These are phyloP conservation scores for Phenacoccus solenopsis DNA, from an alignment of 1,140 invertebrate genomes.

Conservation along the genomic window DNA sequence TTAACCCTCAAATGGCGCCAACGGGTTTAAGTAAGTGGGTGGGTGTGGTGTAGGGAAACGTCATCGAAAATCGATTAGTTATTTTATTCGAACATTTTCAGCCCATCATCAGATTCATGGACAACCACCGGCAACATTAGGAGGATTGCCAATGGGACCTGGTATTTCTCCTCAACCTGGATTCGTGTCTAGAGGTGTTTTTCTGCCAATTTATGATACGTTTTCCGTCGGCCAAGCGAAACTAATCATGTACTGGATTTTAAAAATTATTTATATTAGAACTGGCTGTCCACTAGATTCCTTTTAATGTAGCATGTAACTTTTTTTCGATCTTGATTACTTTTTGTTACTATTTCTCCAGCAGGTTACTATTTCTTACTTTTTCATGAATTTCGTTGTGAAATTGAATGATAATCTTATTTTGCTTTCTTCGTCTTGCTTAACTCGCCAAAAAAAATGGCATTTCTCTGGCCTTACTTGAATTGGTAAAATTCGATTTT, in stretches of 20 bases:
- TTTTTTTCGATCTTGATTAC: not conserved
- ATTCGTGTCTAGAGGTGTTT: constrained; percentile 83
- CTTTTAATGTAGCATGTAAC: not conserved
- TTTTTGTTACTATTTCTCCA: not conserved
- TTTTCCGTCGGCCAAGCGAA: constrained; percentile 76
- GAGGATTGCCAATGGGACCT: constrained; percentile 54
- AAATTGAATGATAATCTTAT: too few relatives aligned
- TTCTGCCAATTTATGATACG: constrained; percentile 72
- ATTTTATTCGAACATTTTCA: constrained; percentile 16
- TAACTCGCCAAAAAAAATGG: too few relatives aligned
- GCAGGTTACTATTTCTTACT: too few relatives aligned
- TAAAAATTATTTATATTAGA: not conserved
- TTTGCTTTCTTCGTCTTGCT: too few relatives aligned
- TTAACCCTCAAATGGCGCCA: constrained; percentile 37
- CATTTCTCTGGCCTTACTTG: too few relatives aligned
- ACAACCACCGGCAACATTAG: constrained; percentile 51
- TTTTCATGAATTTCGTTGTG: too few relatives aligned
- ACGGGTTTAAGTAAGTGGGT: not conserved
- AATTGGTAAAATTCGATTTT: too few relatives aligned
- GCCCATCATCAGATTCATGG: constrained; percentile 37
- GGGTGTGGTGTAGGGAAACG: too few relatives aligned
- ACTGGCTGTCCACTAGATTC: too few relatives aligned
- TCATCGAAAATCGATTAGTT: too few relatives aligned
- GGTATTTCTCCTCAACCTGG: constrained; percentile 76
- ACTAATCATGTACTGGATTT: constrained; percentile 59